These are phyloP conservation scores for Drosophila aff. DNA, from an alignment of 1,140 invertebrate species.

Conservation along the genomic window DNA sequence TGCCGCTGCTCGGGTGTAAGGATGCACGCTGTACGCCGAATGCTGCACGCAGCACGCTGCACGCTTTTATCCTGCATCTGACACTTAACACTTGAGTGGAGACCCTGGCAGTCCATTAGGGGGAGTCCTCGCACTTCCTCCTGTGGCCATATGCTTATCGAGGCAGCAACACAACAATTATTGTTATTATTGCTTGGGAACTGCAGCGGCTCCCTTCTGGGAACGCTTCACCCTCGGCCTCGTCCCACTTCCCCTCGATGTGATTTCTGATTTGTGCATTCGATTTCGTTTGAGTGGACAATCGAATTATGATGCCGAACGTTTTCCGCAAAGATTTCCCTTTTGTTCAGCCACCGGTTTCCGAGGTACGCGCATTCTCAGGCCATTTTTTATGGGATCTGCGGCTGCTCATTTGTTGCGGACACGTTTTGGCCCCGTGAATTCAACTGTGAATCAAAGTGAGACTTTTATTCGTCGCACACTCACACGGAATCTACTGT, in stretches of 20 bases:
- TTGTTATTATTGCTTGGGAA: constrained; percentile 81
- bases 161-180: constrained; percentile 68
- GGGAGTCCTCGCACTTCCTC: constrained; percentile 30
- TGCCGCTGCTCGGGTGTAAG: constrained; percentile 44
- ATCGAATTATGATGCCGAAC: constrained; percentile 75
- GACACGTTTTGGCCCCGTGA: constrained; percentile 65
- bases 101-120: constrained; percentile 61
- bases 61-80: constrained; percentile 83
- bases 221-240: constrained; percentile 10
- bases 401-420: constrained; percentile 79
- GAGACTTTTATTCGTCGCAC: constrained; percentile 60
- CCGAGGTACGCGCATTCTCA: constrained; percentile 25
- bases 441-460: constrained; percentile 61
- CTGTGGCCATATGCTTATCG: constrained; percentile 75
- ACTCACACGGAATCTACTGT: constrained; percentile 59
- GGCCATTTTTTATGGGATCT: constrained; percentile 59
- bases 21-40: constrained; percentile 24
- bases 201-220: constrained; percentile 50
- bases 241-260: constrained; percentile 35
- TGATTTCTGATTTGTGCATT: constrained; percentile 73
- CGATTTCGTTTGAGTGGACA: constrained; percentile 82
- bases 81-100: constrained; percentile 80
- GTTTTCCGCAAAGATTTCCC: constrained; percentile 42
- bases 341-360: constrained; percentile 14
- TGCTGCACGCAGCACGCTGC: constrained; percentile 33